Base-by-base conservation (phyloP, 2,113 vertebrate genomes). In the Lagopus muta region DNA sequence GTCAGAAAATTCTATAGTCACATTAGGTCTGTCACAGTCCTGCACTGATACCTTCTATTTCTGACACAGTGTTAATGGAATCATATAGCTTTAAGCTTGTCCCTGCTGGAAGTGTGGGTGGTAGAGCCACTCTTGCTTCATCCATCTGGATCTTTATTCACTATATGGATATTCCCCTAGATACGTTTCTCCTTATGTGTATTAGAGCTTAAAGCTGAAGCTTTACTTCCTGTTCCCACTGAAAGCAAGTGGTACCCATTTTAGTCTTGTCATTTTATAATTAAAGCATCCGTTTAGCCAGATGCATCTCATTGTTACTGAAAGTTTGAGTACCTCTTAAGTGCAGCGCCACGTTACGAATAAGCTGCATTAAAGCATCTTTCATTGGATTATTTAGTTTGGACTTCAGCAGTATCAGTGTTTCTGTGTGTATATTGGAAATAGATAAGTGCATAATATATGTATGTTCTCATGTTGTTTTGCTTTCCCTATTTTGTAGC, bases 201-300 rank as follows among this genome's bases (percentile, higher is more conserved):
- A 4, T 10, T 40, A 40, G 83, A 55, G 40, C 32, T 73, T 90
- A 54, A 78, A 45, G 38, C 24, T 91, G 75, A 85, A 70, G 47
- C 22, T 71, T 78, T 38, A 13, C 11, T 11, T 12, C 75, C 12
- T 75, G 15, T 77, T 87, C 7, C 11, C 11, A 24, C 42, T 43
- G 47, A 66, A 94, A 20, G 8, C 30, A 36, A 66, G 20, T 13
- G 22, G 40, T 52, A 74, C 22, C 25, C 70, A 38, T 70, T 78
- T 81, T 71, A 64, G 24, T 50, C 42, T 64, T 78, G 13, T 72
- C 4, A 5, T 28, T 47, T 82, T 60, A 47, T 71, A 27, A 66
- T 82, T 90, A 86, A 81, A 95, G 34, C 67, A 91, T 91, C 85
- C 95, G 60, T 88, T 93, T 79, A 86, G 34, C 66, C 83, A 93